Conservation (phyloP, 2,888 invertebrate genomes). For the Drosophila flavopinicola region DNA sequence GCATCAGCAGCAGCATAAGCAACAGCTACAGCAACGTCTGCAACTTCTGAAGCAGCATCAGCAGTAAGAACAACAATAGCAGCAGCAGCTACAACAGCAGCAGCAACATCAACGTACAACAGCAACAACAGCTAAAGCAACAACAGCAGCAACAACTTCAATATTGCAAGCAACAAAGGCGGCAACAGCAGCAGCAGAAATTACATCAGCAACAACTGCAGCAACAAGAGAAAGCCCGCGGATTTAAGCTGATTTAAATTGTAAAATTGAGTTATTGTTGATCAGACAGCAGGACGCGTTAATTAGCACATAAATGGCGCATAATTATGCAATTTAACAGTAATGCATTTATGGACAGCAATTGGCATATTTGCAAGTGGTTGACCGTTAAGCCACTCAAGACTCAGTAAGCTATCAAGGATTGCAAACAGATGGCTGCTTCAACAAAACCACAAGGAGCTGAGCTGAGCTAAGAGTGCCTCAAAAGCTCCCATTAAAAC, state of each 20-base stretch:
- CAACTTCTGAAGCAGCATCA: not conserved
- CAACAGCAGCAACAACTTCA: not conserved
- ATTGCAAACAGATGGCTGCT: constrained; percentile 1
- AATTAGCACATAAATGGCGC: constrained; percentile 31
- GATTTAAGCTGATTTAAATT: constrained; percentile 14
- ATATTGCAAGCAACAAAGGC: not conserved
- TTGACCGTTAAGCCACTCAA: constrained; percentile 21
- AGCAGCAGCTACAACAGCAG: not conserved
- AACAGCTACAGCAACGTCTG: not conserved
- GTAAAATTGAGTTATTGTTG: constrained; percentile 15
- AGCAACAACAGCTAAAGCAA: not conserved
- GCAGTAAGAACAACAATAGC: not conserved
- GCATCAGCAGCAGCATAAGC: constrained; percentile 8
- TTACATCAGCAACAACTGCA: not conserved
- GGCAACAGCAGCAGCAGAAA: not conserved
- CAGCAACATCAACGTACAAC: too few species aligned
- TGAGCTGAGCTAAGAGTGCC: not conserved
- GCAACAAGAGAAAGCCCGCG: not conserved
- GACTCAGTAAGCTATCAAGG: constrained; percentile 25
- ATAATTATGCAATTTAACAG: constrained; percentile 22
- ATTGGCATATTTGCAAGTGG: constrained; percentile 28
- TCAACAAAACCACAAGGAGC: not conserved
- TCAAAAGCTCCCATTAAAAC: constrained; percentile 4
- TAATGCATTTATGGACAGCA: constrained; percentile 8
- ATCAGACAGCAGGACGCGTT: constrained; percentile 15